These are phyloP conservation scores for Brachionus rotundiformis DNA, from an alignment of 1,140 invertebrate genomes.

Conservation along the genomic window DNA sequence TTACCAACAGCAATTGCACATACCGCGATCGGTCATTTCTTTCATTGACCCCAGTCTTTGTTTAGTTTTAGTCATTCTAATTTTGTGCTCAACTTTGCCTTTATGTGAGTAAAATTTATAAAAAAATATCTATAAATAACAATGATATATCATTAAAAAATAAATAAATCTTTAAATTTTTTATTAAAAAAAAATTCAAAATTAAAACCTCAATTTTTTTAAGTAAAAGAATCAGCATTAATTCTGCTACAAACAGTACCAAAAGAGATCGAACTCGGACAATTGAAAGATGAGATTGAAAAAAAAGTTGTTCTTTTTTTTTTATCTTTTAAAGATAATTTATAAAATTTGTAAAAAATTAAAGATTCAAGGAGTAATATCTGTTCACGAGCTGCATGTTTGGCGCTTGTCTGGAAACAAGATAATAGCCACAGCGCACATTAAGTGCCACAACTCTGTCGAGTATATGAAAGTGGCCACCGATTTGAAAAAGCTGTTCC, in stretches of 20 bases:
- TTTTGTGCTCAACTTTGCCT: conserved; percentile 66
- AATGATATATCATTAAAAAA: not conserved
- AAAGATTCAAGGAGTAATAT: conserved; percentile 55
- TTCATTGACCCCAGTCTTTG: conserved; percentile 59
- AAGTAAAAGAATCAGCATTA: conserved; percentile 67
- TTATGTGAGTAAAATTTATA: conserved; percentile 63
- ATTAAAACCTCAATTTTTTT: conserved; percentile 9
- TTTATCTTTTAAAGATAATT: not conserved
- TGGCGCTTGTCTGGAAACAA: conserved; percentile 68
- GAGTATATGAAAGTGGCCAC: conserved; percentile 67
- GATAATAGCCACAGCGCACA: conserved; percentile 69
- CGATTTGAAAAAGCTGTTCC: conserved; percentile 66
- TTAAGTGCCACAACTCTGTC: conserved; percentile 65
- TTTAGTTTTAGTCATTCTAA: conserved; percentile 67
- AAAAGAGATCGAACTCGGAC: conserved; percentile 65
- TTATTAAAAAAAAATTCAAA: not conserved
- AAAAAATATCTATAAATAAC: not conserved
- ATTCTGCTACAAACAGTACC: conserved; percentile 69
- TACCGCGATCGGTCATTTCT: conserved; percentile 44
- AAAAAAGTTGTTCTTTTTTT: conserved; percentile 60
- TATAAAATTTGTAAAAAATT: not conserved
- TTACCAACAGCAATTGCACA: conserved; percentile 86
- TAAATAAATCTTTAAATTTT: not conserved
- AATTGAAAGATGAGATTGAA: conserved; percentile 63
- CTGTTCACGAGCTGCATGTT: conserved; percentile 69